Percentiles rank a stretch among this genome's conserved stretches.
These are phyloP conservation scores for Bos indicus DNA, from an alignment of 2,113 vertebrate species.

Conservation along the genomic window DNA sequence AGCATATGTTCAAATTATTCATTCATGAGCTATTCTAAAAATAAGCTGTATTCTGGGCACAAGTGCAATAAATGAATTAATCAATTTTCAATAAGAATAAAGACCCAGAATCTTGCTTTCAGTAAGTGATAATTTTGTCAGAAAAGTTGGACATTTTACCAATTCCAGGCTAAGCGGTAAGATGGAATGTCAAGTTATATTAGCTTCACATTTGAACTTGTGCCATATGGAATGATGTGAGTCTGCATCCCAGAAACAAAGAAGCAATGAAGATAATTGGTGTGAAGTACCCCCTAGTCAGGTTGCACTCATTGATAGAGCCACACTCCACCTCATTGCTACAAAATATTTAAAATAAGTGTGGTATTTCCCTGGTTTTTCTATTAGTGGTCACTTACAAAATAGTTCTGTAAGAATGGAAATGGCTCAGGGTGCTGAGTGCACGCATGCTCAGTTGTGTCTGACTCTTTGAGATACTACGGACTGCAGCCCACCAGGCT, in stretches of 20 bases:
- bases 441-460: accelerated
- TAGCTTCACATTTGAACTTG: not conserved
- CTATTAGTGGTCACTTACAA: not conserved
- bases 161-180: not conserved
- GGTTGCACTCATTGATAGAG: not conserved
- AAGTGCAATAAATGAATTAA: not conserved
- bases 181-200: not conserved
- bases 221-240: not conserved
- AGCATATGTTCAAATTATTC: constrained; percentile 26
- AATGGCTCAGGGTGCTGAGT: not conserved
- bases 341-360: not conserved
- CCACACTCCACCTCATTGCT: not conserved
- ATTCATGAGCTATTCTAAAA: not conserved
- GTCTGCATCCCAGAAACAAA: not conserved
- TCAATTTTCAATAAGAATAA: constrained; percentile 23
- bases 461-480: not conserved
- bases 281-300: not conserved
- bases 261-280: not conserved
- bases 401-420: not conserved
- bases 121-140: not conserved
- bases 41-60: not conserved
- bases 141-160: not conserved
- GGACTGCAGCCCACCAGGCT: not conserved
- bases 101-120: not conserved
- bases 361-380: not conserved